These are phyloP conservation scores for Manis javanica DNA, from an alignment of 2,797 vertebrate genomes.

Conservation along the genomic window DNA sequence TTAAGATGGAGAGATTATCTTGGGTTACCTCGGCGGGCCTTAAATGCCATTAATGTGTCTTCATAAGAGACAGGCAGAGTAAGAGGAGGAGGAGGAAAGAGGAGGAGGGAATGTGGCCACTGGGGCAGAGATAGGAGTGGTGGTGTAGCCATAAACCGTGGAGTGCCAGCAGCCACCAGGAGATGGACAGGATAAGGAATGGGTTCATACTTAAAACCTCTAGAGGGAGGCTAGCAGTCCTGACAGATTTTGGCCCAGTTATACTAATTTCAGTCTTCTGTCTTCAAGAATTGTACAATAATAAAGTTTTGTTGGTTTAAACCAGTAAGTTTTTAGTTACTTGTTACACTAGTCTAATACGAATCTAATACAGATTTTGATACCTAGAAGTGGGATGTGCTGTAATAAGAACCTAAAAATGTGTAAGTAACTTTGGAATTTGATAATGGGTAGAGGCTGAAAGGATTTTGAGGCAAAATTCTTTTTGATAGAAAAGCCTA, in stretches of 20 bases:
- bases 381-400: background rate
- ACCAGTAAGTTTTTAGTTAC: background rate
- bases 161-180: background rate
- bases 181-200: background rate
- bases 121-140: background rate
- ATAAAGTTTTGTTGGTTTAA: background rate
- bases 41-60: background rate
- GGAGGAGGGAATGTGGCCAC: rapidly evolving
- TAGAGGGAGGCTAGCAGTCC: rapidly evolving
- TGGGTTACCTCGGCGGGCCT: background rate
- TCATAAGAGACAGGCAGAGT: background rate
- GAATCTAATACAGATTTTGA: background rate
- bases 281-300: background rate
- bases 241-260: background rate
- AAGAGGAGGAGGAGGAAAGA: background rate
- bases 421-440: background rate
- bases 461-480: background rate
- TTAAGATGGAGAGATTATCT: background rate
- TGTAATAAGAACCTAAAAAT: background rate
- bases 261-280: background rate
- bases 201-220: background rate
- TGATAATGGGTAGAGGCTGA: background rate
- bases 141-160: rapidly evolving
- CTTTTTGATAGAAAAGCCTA: background rate
- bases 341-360: rapidly evolving